These are phyloP conservation scores for Astreopora myriophthalma DNA, from an alignment of 64 coral and sea anemone species.

Conservation along the genomic window DNA sequence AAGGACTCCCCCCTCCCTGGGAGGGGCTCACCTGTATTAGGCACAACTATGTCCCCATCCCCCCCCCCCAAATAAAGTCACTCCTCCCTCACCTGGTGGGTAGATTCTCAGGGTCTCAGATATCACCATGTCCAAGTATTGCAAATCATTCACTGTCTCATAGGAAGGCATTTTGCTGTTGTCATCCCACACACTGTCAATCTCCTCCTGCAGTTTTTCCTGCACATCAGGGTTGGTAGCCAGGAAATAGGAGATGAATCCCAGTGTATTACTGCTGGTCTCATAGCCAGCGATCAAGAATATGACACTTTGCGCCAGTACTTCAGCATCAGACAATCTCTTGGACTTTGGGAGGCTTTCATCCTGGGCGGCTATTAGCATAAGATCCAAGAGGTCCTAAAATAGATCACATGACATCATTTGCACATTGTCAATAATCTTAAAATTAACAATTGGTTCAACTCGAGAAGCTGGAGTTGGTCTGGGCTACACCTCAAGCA, in stretches of 20 bases:
- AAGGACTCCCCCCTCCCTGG: no score
- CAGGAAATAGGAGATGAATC: conserved; percentile 8
- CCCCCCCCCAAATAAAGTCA: no score
- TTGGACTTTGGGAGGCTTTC: background rate
- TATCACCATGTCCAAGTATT: conserved; percentile 58
- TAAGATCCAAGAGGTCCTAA: conserved; percentile 21
- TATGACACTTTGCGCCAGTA: conserved; percentile 43
- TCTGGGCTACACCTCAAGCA: no score
- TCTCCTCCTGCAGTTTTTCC: conserved; percentile 44
- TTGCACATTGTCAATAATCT: no score
- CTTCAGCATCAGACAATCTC: conserved; percentile 32
- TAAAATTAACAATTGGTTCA: no score
- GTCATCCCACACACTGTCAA: conserved; percentile 44
- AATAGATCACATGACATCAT: background rate
- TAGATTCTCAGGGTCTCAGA: conserved; percentile 64
- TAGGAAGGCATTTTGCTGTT: conserved; percentile 59
- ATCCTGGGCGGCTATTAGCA: background rate
- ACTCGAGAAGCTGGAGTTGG: no score
- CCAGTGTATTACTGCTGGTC: conserved; percentile 40
- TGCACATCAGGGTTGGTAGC: conserved; percentile 53
- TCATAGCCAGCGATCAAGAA: conserved; percentile 58
- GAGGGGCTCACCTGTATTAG: no score
- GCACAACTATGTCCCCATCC: no score
- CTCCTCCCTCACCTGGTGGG: conserved; percentile 32
- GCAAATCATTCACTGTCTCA: conserved; percentile 40